Evolutionary conservation across 2,888 invertebrate genomes (phyloP), one percentile per base, ranked within the genome.

Genomic region (Bimastos eiseni): DNA sequence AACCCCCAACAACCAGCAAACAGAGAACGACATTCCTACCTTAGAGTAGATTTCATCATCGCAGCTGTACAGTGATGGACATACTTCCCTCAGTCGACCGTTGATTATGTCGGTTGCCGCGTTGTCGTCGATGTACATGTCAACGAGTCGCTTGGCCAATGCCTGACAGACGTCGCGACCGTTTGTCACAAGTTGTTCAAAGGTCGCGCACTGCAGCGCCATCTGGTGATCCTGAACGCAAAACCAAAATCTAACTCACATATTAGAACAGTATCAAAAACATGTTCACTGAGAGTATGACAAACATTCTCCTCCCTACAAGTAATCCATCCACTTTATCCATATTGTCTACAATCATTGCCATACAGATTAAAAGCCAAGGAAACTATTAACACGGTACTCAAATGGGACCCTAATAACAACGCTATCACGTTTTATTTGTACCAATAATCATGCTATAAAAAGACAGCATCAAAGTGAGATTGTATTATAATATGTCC

Each of bases 21-120:
- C 55, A 55, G 30, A n/a, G 70, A 70, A 70, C 11, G n/a, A 70
- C 30, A 2, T 1, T 70, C 70, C n/a, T 24, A 98, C 98, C 96
- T 98, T 98, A 4, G 98, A 98, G 93, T 98, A 98, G 24, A 98
- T 97, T 8, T 98, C 99, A 95, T 99, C 99, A 96, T 99, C 99
- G 93, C 97, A 97, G 92, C 97, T 97, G 95, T 98, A 99, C 41
- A 99, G 96, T 93, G 97, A 97, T 0, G 99, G 99, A 94, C 99
- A 99, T 1, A 98, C 96, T 93, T 98, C 97, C 89, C 98, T 96
- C 90, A 99, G 95, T 94, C 97, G 97, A 38, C 96, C 96, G 91
- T 98, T 98, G 92, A 99, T 98, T 0, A 97, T 97, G 94, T 98
- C 98, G 3, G 98, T 98, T 1, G 98, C 98, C 0, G 99, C 98